Conservation (phyloP, 2,888 invertebrate genomes). For the Dynastes hyllus region DNA sequence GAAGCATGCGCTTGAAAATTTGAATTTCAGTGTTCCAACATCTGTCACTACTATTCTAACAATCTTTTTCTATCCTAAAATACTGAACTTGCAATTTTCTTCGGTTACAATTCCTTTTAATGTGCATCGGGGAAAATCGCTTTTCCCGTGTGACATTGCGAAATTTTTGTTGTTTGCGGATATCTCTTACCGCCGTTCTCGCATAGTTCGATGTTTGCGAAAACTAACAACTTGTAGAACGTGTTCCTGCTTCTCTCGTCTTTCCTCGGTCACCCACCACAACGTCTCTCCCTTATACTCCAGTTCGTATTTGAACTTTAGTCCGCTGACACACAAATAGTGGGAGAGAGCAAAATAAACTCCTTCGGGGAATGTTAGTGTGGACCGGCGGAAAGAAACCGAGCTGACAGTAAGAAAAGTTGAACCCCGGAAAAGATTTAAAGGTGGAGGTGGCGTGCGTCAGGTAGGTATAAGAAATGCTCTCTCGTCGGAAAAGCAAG, state of each 20-base stretch:
- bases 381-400: neutral
- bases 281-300: neutral
- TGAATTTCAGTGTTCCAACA: no score
- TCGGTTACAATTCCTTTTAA: no score
- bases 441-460: no score
- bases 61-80: no score
- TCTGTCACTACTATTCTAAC: no score
- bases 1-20: no score
- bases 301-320: slow-evolving; percentile 8
- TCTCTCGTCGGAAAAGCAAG: slow-evolving; percentile 14
- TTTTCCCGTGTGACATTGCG: no score
- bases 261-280: no score
- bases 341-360: slow-evolving; percentile 9
- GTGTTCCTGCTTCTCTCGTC: neutral
- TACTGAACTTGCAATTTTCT: no score
- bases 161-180: neutral
- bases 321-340: slow-evolving; percentile 18
- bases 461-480: slow-evolving; percentile 30
- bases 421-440: slow-evolving; percentile 34
- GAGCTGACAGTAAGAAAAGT: slow-evolving; percentile 8
- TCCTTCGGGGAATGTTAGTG: neutral
- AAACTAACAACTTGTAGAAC: slow-evolving; percentile 1
- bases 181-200: neutral
- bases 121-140: no score
- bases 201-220: neutral